Base-by-base conservation (phyloP, 2,888 invertebrate species). In the Caenorhabditis macrosperma region DNA sequence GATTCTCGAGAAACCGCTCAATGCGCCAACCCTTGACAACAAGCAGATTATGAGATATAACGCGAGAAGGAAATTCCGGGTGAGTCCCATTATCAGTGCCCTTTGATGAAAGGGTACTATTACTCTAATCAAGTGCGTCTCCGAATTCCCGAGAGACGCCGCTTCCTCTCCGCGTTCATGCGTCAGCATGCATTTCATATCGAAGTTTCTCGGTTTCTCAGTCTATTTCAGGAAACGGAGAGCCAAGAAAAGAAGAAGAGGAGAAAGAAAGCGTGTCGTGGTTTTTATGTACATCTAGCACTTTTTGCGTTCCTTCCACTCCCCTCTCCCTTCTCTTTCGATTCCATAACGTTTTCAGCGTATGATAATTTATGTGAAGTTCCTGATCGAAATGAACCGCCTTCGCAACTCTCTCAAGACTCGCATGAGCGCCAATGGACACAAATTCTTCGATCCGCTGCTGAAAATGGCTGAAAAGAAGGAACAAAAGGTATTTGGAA, bases 11-110 rank as follows among this genome's bases (percentile, higher is more conserved):
- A 81, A 83, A 68, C 83, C 83, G 20, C 60, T 68, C 30, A 80
- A 76, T 55, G 85, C 82, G 46, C 81, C 83, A 5, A 81, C 78
- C 41, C 77, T 89, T 55, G 85, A 87, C 68, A 86, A 86, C 15
- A 82, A 79, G n/a, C 87, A 86, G 69, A 78, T 88, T 71, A 84
- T 82, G 78, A 71, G 81, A 44, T 90, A 90, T 77, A 86, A 89
- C 46, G 82, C 85, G 48, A 85, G 85, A 57, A 82, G 88, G 68
- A 84, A 84, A 48, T 90, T 90, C 82, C 74, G 89, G 69, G 88
- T 88, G 67, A 71, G 84, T 78, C n/a, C 5, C 38, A 12, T 38
- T 38, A 38, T 6, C 15, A 38, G 5, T 5, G 38, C 12, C 3
- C 9, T 38, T n/a, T n/a, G n/a, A n/a, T n/a, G n/a, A n/a, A n/a